phyloP scores from a whole-genome alignment of 2,113 vertebrate genomes.

The Illadopsis cleaveri region DNA sequence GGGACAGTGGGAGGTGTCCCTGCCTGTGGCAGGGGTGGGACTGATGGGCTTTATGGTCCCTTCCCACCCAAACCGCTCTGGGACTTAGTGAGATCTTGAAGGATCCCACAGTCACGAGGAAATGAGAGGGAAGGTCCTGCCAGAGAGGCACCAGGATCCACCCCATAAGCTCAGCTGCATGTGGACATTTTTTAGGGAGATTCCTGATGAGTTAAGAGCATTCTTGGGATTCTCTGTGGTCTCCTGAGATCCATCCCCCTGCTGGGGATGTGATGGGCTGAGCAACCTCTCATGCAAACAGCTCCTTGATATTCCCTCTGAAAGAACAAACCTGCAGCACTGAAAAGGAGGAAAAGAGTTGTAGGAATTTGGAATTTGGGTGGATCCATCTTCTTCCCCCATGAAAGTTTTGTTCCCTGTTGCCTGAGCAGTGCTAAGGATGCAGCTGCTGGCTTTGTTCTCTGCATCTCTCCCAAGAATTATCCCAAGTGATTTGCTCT shows the following conservation, averaged over 20 bases:
- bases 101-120: background rate
- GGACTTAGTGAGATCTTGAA: background rate
- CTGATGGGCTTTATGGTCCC: fast-evolving
- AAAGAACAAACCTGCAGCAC: background rate
- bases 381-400: background rate
- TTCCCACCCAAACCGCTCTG: background rate
- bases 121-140: background rate
- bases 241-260: background rate
- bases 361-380: background rate
- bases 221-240: background rate
- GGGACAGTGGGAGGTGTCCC: background rate
- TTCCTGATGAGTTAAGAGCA: background rate
- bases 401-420: background rate
- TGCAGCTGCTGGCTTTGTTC: background rate
- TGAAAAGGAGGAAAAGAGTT: background rate
- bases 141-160: background rate
- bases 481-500: background rate
- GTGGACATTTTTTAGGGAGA: background rate
- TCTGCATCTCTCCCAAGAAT: fast-evolving
- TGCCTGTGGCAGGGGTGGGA: background rate
- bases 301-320: background rate
- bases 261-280: background rate
- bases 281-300: background rate
- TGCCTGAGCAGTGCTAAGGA: background rate
- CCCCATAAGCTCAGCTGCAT: background rate